Conservation (phyloP, 2,888 invertebrate species). For the Augochlorella aurata region DNA sequence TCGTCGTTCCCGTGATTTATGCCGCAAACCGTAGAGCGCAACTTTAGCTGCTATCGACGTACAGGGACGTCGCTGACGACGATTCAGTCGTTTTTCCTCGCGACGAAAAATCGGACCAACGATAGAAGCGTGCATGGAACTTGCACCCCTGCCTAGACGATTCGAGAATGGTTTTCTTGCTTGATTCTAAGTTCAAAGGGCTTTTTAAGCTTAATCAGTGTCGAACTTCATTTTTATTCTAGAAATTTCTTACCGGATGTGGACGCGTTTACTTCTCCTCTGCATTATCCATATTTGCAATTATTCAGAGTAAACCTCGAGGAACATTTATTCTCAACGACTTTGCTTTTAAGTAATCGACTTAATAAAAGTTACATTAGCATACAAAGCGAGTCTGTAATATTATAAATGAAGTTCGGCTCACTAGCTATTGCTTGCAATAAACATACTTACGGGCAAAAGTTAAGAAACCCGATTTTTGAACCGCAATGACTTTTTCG, state of each 20-base stretch:
- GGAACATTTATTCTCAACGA: too few species aligned
- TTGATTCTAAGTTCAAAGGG: background rate
- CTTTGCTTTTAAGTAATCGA: too few species aligned
- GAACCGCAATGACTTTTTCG: too few species aligned
- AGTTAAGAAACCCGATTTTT: too few species aligned
- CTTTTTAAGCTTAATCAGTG: background rate
- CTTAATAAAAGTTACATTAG: too few species aligned
- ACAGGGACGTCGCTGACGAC: slow-evolving; percentile 3
- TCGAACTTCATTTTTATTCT: background rate
- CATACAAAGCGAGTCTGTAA: too few species aligned
- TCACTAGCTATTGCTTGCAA: too few species aligned
- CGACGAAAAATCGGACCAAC: background rate
- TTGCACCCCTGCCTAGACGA: background rate
- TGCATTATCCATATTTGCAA: background rate
- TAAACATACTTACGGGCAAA: too few species aligned
- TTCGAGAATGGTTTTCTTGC: background rate
- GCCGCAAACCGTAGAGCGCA: background rate
- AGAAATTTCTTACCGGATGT: background rate
- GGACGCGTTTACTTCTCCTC: background rate
- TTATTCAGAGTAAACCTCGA: background rate
- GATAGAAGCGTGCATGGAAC: background rate
- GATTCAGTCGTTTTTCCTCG: background rate
- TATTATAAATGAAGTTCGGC: too few species aligned
- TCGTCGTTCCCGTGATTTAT: slow-evolving; percentile 22
- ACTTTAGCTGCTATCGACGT: background rate